Evolutionary conservation across 2,888 invertebrate species (phyloP), one percentile per base, ranked within the genome.

Genomic region (Desoria tigrina): DNA sequence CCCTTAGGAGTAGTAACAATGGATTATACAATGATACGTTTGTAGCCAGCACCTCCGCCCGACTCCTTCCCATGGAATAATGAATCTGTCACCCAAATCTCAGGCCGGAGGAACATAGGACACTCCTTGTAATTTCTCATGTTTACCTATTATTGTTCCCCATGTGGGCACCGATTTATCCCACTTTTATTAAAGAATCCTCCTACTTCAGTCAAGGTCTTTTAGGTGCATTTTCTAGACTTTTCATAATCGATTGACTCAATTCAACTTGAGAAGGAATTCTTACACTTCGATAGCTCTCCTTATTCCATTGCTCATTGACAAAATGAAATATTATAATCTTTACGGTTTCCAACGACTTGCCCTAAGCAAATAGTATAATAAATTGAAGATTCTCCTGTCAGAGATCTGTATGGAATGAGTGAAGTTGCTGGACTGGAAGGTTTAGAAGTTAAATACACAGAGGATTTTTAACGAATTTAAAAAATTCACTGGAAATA

Each of bases 91-190:
- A 58, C 58, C 58, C 58, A 58, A 45, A 24, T 42, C 45, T 27
- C 16, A 21, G 23, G 57, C 26, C 26, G 28, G 59, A 60, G 28
- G 21, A 37, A 61, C 61, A 57, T 51, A 45, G 42, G 26, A 49
- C 56, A 65, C 67, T 63, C 69, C 70, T 65, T 63, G 63, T 58
- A 65, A 71, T 71, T 67, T 65, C 59, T 54, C 58, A 58, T 71
- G 65, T 71, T 71, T 71, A 68, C 70, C 58, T 68, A 67, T 66
- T 66, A 71, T 71, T 71, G 63, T 63, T 62, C 61, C 53, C 63
- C 56, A 42, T 63, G 54, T 56, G 58, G 58, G 58, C 58, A 21
- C 28, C 42, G 27, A 57, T 57, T 57, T 18, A 9, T n/a, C 11
- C n/a, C 24, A 26, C 24, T 24, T 51, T 57, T 39, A 21, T 42